Evolutionary conservation across 2,113 vertebrate genomes (phyloP).

Genomic region (Malurus cyaneus): DNA sequence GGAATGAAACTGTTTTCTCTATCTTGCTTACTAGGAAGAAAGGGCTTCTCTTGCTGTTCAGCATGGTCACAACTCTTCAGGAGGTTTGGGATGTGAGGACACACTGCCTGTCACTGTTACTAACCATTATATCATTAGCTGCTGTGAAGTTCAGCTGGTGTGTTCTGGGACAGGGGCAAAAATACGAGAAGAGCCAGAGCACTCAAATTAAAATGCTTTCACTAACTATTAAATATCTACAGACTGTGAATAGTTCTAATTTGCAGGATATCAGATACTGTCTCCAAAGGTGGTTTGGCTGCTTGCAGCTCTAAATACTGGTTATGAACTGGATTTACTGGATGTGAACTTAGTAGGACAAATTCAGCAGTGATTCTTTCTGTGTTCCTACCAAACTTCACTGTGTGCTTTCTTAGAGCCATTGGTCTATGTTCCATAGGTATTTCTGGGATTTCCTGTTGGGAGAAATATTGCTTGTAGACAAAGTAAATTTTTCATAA

Average conservation of each 20-base stretch:
- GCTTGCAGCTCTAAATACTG: background rate
- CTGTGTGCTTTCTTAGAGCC: background rate
- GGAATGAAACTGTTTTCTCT: background rate
- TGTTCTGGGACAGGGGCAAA: background rate
- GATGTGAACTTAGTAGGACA: background rate
- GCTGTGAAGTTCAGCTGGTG: background rate
- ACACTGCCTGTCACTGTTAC: background rate
- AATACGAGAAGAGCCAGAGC: background rate
- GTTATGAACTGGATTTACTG: background rate
- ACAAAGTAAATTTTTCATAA: background rate
- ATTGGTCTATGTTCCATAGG: background rate
- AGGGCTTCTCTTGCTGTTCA: background rate
- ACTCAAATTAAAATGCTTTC: background rate
- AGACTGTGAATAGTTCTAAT: background rate
- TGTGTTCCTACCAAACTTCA: background rate
- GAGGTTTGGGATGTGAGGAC: background rate
- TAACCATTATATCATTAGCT: background rate
- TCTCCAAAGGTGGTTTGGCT: background rate
- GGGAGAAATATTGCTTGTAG: background rate
- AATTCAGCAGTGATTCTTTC: background rate
- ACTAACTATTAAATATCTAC: background rate
- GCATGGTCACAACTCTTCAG: background rate
- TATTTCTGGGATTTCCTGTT: background rate
- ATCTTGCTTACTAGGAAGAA: background rate
- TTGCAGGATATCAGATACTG: background rate